Conservation (phyloP, 30 jellyfish, hydroid and myxozoan species). For the Mastigias papua region DNA sequence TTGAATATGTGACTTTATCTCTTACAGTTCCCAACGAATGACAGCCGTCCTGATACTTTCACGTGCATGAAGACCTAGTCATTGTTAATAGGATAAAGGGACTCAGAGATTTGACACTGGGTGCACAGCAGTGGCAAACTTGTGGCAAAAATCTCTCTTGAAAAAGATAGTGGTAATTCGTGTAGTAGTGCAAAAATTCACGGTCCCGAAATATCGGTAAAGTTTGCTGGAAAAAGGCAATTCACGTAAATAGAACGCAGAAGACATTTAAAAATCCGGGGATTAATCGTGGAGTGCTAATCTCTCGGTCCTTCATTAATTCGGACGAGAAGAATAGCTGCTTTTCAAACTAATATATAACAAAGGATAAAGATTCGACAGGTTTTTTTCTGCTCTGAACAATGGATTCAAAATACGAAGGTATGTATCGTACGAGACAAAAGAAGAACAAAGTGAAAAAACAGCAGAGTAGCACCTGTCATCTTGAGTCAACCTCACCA, state of each 20-base stretch:
- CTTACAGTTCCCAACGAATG: neutral
- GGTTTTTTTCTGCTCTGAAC: conserved; percentile 19
- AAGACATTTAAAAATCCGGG: neutral
- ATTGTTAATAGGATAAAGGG: too few relatives aligned
- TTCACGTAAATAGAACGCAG: neutral
- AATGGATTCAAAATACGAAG: conserved; percentile 60
- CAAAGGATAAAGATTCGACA: neutral
- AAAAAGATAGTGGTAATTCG: neutral
- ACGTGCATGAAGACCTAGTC: neutral
- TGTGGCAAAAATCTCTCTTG: neutral
- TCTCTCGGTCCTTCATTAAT: neutral
- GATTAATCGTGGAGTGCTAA: neutral
- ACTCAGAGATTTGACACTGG: too few relatives aligned
- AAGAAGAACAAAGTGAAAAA: conserved; percentile 44
- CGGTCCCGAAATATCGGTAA: neutral
- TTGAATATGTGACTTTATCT: too few relatives aligned
- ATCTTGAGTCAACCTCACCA: conserved; percentile 19
- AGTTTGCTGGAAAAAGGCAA: neutral
- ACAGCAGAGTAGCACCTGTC: conserved; percentile 39
- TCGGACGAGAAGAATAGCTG: neutral
- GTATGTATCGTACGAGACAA: conserved; percentile 57
- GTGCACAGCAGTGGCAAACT: neutral
- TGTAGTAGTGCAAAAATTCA: neutral
- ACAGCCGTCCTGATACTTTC: neutral
- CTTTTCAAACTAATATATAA: neutral